Conservation (phyloP, 2,888 invertebrate genomes). For the Strigamia maritima region DNA sequence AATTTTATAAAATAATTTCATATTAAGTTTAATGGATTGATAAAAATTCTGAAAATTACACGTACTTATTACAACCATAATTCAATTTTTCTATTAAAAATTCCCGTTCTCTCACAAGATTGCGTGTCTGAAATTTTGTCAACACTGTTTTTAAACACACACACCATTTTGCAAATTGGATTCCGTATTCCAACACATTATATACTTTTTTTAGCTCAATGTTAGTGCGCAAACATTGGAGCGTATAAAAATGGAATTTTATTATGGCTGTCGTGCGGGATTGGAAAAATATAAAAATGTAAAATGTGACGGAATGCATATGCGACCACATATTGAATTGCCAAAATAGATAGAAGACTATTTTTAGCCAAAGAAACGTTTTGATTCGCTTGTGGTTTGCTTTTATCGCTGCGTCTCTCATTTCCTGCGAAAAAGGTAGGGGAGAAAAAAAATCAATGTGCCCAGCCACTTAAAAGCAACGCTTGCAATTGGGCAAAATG, state of each 20-base stretch:
- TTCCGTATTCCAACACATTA: constrained; percentile 17
- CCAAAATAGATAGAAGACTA: constrained; percentile 31
- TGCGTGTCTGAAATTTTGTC: constrained; percentile 2
- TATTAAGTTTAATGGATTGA: not conserved
- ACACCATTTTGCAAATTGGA: constrained; percentile 33
- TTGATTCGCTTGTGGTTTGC: constrained; percentile 30
- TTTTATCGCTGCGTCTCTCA: constrained; percentile 30
- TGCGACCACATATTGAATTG: constrained; percentile 32
- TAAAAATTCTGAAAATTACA: not conserved
- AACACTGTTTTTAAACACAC: constrained; percentile 25
- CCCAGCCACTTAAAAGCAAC: constrained; percentile 25
- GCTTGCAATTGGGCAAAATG: constrained; percentile 9
- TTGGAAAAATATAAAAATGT: constrained; percentile 32
- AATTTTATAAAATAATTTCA: not conserved
- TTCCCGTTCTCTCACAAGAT: not conserved
- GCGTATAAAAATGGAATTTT: constrained; percentile 28
- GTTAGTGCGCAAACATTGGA: constrained; percentile 13
- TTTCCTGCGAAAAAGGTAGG: constrained; percentile 30
- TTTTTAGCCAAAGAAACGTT: constrained; percentile 21
- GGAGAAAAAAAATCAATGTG: constrained; percentile 22
- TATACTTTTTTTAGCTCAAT: not conserved
- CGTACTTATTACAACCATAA: constrained; percentile 2
- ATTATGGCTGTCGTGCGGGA: constrained; percentile 16
- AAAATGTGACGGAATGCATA: constrained; percentile 32
- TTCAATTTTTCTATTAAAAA: constrained; percentile 10